phyloP scores from a whole-genome alignment of 2,113 vertebrate genomes.

The Bagarius yarrelli region DNA sequence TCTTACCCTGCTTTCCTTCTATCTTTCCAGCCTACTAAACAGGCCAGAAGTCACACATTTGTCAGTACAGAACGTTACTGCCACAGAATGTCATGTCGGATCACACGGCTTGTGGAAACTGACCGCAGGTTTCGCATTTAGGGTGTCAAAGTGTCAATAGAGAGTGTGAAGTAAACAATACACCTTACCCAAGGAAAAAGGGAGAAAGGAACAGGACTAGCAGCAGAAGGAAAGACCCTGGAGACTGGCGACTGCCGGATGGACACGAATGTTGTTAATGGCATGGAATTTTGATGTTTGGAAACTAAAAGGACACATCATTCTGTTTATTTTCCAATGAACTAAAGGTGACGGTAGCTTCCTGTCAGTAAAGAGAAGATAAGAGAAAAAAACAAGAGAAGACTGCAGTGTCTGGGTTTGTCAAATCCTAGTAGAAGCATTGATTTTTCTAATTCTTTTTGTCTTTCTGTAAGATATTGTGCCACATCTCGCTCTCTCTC shows the following conservation, averaged over 20 bases:
- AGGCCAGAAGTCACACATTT: constrained; percentile 35
- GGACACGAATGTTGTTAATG: constrained; percentile 35
- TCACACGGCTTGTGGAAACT: neutral
- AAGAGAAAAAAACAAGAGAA: constrained; percentile 30
- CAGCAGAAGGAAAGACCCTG: neutral
- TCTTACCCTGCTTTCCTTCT: neutral
- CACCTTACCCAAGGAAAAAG: constrained; percentile 21
- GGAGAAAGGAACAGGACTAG: constrained; percentile 8
- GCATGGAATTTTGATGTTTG: neutral
- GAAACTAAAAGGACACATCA: constrained; percentile 40
- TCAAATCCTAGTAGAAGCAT: constrained; percentile 44
- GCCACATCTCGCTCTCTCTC: constrained; percentile 6
- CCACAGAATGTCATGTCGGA: constrained; percentile 45
- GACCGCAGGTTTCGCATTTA: constrained; percentile 39
- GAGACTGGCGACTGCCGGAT: neutral
- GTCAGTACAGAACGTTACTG: constrained; percentile 43
- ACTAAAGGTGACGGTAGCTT: constrained; percentile 32
- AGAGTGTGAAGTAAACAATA: constrained; percentile 51
- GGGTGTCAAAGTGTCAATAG: constrained; percentile 50
- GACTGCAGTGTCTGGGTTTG: constrained; percentile 37
- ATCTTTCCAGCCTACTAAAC: constrained; percentile 14
- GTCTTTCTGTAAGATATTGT: constrained; percentile 43
- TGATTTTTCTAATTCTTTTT: constrained; percentile 55
- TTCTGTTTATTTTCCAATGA: constrained; percentile 49
- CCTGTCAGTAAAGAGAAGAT: constrained; percentile 37